Conservation (phyloP, 1,140 invertebrate species). For the Chelonus insularis region DNA sequence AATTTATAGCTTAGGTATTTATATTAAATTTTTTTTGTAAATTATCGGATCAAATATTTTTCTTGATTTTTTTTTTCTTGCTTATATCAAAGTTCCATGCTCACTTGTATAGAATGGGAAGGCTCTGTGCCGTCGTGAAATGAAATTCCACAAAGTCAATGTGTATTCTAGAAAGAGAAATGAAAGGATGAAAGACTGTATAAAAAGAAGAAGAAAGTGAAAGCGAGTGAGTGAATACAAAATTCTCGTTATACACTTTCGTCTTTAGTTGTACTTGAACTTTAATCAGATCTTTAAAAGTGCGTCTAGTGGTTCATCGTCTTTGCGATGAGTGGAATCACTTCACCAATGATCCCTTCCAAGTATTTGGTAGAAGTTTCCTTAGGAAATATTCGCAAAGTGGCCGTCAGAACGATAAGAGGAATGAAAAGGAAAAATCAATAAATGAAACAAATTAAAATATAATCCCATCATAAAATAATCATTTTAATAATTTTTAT, state of each 20-base stretch:
- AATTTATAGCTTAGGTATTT: too few relatives aligned
- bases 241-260: slow-evolving; percentile 16
- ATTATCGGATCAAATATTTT: background rate
- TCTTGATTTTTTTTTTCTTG: background rate
- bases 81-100: background rate
- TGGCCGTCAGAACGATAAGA: too few relatives aligned
- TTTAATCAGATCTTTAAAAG: slow-evolving; percentile 15
- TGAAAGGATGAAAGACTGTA: background rate
- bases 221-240: background rate
- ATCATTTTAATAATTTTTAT: too few relatives aligned
- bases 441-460: too few relatives aligned
- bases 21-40: background rate
- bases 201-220: too few relatives aligned
- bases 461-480: too few relatives aligned
- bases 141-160: slow-evolving; percentile 19
- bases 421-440: too few relatives aligned
- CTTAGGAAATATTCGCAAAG: too few relatives aligned
- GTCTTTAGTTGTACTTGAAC: background rate
- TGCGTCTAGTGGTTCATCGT: too few relatives aligned
- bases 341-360: too few relatives aligned
- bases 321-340: too few relatives aligned
- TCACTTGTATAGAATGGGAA: background rate
- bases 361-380: too few relatives aligned
- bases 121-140: background rate
- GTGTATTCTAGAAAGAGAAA: slow-evolving; percentile 14